phyloP scores from a whole-genome alignment of 2,113 vertebrate genomes.

The Silurus glanis region DNA sequence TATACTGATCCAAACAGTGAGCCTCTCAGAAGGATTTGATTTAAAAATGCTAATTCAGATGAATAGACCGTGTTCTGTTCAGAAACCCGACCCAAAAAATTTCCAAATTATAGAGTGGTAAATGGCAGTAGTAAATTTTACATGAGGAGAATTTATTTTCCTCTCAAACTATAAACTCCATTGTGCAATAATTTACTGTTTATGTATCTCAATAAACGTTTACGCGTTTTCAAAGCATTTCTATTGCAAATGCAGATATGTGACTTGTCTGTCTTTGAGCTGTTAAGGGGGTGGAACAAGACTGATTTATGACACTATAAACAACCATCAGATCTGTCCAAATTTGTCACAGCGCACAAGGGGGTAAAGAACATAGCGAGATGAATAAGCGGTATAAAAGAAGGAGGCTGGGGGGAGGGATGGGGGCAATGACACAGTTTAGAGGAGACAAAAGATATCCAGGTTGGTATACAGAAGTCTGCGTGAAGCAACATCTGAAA shows the following conservation, averaged over 20 bases:
- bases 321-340: slow-evolving; percentile 69
- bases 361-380: slow-evolving; percentile 24
- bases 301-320: slow-evolving; percentile 68
- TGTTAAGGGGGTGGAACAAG: slow-evolving; percentile 56
- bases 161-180: neutral
- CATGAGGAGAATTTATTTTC: neutral
- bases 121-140: neutral
- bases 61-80: slow-evolving; percentile 32
- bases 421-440: slow-evolving; percentile 16
- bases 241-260: slow-evolving; percentile 12
- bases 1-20: slow-evolving; percentile 36
- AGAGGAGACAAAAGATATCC: slow-evolving; percentile 44
- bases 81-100: slow-evolving; percentile 34
- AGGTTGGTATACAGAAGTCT: neutral
- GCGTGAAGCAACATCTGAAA: slow-evolving; percentile 30
- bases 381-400: slow-evolving; percentile 11
- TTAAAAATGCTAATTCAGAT: slow-evolving; percentile 39
- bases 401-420: neutral
- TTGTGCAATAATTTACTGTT: slow-evolving; percentile 16
- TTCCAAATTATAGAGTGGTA: neutral
- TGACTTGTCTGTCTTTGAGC: slow-evolving; percentile 51
- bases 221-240: neutral
- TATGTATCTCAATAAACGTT: slow-evolving; percentile 26
- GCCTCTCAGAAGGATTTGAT: slow-evolving; percentile 50
- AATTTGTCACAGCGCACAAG: slow-evolving; percentile 55